Evolutionary conservation across 2,888 invertebrate genomes (phyloP), one percentile per base, ranked within the genome.

Genomic region (Pediacus dermestoides): DNA sequence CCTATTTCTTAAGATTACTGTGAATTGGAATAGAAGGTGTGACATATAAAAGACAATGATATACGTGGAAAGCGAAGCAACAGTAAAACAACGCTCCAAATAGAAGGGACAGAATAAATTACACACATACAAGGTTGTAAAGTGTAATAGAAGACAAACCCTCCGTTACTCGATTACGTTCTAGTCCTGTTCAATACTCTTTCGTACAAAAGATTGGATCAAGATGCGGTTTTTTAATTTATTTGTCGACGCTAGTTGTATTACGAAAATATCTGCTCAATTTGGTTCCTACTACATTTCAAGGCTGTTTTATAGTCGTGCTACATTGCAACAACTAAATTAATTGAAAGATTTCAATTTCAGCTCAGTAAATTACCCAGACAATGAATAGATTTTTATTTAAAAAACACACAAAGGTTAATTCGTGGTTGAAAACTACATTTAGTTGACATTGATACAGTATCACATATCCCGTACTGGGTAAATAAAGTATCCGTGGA

Each of bases 81-180:
- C 37, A 31, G 37, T 43, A 47, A 42, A 44, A 21, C 30, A 39
- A 23, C 34, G 43, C 30, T 40, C 38, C 23, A 43, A 41, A 48
- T 40, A 42, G 34, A 41, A 47, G 41, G 48, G 43, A 42, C 50
- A 42, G 53, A 52, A 55, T 55, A 55, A 55, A 54, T 55, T 55
- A 54, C 53, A 40, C 28, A 36, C 45, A 42, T 48, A 49, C 53
- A 47, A 50, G 50, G 47, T 46, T 49, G 43, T 39, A 43, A 39
- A 43, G 30, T 35, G 39, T 39, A 38, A 38, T 34, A 38, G 52
- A 52, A 53, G 35, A 48, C 48, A 50, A 52, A 51, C 34, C 44
- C 42, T 39, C 47, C 46, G 45, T 42, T 36, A 41, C 41, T 38
- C 45, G 48, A 49, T 50, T 44, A 42, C 50, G 38, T 46, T 44